These are phyloP conservation scores for Procapra przewalskii DNA, from an alignment of 2,113 vertebrate species.

Conservation along the genomic window DNA sequence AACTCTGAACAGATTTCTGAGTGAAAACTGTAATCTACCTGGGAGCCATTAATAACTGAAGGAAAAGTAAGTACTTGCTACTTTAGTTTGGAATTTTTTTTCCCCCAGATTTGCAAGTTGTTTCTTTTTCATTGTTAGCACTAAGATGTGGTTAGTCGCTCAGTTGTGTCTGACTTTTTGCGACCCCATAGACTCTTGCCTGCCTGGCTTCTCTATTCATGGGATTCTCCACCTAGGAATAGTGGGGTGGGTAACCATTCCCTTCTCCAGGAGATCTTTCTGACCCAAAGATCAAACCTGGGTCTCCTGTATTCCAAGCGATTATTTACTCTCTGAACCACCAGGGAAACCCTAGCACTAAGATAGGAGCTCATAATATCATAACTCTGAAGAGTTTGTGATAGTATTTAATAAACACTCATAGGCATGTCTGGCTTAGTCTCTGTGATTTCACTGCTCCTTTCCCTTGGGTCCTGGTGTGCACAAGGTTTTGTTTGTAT, in stretches of 20 bases:
- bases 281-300: neutral
- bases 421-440: neutral
- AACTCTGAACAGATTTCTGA: conserved; percentile 3
- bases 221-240: neutral
- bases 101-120: neutral
- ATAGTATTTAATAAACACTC: neutral
- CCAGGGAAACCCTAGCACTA: neutral
- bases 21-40: neutral
- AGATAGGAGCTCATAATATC: neutral
- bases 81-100: neutral
- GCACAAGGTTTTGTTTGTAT: neutral
- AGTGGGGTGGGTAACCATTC: neutral
- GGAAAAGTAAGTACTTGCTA: neutral
- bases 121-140: neutral
- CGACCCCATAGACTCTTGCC: neutral
- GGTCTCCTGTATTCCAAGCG: neutral
- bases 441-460: neutral
- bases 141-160: neutral
- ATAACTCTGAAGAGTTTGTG: neutral
- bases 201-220: neutral
- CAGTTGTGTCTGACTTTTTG: neutral
- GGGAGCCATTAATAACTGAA: neutral
- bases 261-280: neutral
- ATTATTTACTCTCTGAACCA: neutral
- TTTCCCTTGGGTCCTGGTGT: neutral